Percentiles rank a stretch among this genome's conserved stretches.
Conservation (phyloP, 1,140 invertebrate species). For the Neotoxoptera formosana region DNA sequence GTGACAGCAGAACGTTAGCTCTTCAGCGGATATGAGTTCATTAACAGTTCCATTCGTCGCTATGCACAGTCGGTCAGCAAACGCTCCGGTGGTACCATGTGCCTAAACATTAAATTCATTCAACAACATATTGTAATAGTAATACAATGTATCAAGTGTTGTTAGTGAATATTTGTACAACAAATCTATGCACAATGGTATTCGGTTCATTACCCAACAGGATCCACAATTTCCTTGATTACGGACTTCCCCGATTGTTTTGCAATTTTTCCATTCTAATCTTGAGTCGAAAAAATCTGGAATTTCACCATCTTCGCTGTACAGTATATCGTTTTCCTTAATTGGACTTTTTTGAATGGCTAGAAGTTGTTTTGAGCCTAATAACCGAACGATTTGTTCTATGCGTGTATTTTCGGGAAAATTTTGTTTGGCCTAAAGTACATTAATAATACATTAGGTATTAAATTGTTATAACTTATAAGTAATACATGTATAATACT, state of each 20-base stretch:
- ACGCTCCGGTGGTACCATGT: constrained; percentile 64
- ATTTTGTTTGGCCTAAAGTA: background rate
- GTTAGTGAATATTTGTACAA: background rate
- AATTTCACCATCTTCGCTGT: constrained; percentile 62
- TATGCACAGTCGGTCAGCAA: constrained; percentile 76
- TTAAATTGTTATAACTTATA: background rate
- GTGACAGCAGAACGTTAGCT: constrained; percentile 71
- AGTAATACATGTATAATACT: background rate
- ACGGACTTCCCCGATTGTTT: constrained; percentile 77
- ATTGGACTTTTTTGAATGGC: background rate
- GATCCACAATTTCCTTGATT: constrained; percentile 79
- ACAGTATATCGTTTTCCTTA: background rate
- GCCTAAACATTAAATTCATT: background rate
- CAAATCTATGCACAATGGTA: too few relatives aligned
- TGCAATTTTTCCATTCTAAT: constrained; percentile 81
- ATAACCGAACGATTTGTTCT: background rate
- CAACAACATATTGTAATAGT: background rate
- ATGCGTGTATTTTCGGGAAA: background rate
- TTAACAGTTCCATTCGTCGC: constrained; percentile 67
- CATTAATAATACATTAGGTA: background rate
- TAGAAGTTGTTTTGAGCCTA: background rate
- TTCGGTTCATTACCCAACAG: constrained; percentile 70
- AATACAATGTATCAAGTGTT: background rate
- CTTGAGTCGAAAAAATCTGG: constrained; percentile 84
- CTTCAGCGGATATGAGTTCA: constrained; percentile 71